Base-by-base conservation (phyloP, 2,113 vertebrate genomes). In the Eupsittula cactorum region DNA sequence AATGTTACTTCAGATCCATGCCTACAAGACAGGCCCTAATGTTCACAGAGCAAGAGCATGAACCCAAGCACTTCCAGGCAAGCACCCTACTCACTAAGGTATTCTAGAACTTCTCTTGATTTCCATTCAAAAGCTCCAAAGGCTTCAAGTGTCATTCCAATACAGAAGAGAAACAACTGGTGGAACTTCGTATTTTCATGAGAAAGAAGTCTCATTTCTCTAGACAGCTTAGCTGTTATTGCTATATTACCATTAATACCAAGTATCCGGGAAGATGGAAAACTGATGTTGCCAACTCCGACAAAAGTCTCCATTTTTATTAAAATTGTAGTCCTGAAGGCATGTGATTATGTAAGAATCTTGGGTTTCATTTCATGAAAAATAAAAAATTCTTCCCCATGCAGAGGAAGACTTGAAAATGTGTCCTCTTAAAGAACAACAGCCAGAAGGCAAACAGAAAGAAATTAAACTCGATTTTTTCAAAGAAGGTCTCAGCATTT, bases 261-360 rank as follows among this genome's bases (percentile, higher is more conserved):
- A 95, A 90, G 63, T 60, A 81, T 7, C 27, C 59, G 6, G 60
- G 39, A 88, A 86, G 86, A 86, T 24, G 11, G 73, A 95, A 91
- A 93, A 67, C 35, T 7, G 3, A 11, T 49, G 46, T n/a, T 88
- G 60, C n/a, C 52, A 86, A 41, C 57, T 44, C 49, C 37, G 50
- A 44, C 29, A 64, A 29, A 86, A 92, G 62, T 41, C 47, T 83
- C 76, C 14, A 67, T 92, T 92, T 95, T 88, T 86, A 94, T 68
- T 88, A 57, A 81, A 93, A 83, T 24, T 71, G 39, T 62, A 89
- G 77, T 79, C 73, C 83, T 84, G 52, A 55, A 95, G 92, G 86
- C 83, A 95, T 53, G 39, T 37, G 49, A 93, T 94, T 92, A 83
- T 78, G 31, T 60, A 77, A 94, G 82, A 84, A 83, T 47, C 73